phyloP scores from a whole-genome alignment of 53 echinoderm and acorn worm genomes.

The Arbacia lixula region DNA sequence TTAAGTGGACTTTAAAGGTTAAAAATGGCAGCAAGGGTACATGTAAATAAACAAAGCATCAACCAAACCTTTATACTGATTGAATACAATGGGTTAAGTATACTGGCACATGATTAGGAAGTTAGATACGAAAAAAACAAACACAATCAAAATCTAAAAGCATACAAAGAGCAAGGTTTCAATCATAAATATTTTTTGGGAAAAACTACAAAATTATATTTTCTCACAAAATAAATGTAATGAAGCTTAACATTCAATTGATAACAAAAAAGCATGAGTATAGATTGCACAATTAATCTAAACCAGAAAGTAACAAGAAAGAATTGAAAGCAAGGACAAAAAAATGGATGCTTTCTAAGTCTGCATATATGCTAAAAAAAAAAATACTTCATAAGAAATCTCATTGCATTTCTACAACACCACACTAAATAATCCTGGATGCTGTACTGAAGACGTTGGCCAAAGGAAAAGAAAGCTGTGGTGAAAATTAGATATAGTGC shows the following conservation, averaged over 20 bases:
- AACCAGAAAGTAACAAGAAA: conserved; percentile 39
- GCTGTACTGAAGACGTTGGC: conserved; percentile 24
- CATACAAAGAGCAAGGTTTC: conserved; percentile 52
- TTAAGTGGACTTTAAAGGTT: too few relatives aligned
- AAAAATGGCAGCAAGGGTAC: conserved; percentile 40
- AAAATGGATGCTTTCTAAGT: neutral
- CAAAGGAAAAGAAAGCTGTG: conserved; percentile 3
- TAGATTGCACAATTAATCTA: conserved; percentile 63
- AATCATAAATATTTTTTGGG: conserved; percentile 28
- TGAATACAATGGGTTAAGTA: conserved; percentile 56
- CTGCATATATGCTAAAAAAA: too few relatives aligned
- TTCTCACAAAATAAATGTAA: conserved; percentile 30
- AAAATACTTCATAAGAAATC: neutral
- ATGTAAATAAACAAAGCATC: conserved; percentile 40
- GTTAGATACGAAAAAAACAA: conserved; percentile 27
- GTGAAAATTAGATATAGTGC: conserved; percentile 10
- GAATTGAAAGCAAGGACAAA: conserved; percentile 26
- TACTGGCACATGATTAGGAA: conserved; percentile 41
- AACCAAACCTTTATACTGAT: conserved; percentile 15
- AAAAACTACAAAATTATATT: too few relatives aligned
- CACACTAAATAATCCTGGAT: neutral
- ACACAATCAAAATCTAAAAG: conserved; percentile 10
- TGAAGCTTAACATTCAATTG: conserved; percentile 20
- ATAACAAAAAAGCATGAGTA: conserved; percentile 47
- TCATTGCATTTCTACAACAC: conserved; percentile 25